A percentile compares a stretch with the other conserved stretches of the same genome.
These are phyloP conservation scores for Globia sparganii DNA, from an alignment of 2,888 invertebrate genomes.

Conservation along the genomic window DNA sequence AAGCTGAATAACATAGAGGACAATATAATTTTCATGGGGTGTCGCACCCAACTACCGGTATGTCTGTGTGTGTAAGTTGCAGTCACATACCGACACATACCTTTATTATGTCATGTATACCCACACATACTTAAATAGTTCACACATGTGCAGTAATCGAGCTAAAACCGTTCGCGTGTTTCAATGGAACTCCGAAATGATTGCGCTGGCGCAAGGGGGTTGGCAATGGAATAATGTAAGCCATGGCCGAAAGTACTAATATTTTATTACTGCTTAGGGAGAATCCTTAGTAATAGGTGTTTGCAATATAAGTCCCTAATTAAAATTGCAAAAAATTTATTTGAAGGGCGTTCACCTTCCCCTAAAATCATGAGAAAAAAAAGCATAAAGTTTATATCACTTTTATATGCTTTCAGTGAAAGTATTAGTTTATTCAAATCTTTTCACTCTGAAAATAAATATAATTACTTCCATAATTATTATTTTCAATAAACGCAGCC, in stretches of 20 bases:
- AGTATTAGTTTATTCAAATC: background rate
- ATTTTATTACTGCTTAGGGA: background rate
- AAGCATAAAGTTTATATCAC: background rate
- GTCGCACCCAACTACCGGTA: slow-evolving; percentile 76
- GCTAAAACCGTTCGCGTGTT: slow-evolving; percentile 78
- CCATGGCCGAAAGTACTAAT: slow-evolving; percentile 1
- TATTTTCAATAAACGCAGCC: background rate
- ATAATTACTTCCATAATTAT: background rate
- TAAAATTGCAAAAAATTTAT: background rate
- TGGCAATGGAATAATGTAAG: slow-evolving; percentile 48
- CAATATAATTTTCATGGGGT: slow-evolving; percentile 82
- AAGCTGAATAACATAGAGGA: slow-evolving; percentile 64
- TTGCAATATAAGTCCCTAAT: background rate
- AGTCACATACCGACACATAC: slow-evolving; percentile 54
- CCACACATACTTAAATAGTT: slow-evolving; percentile 41
- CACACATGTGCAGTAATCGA: slow-evolving; percentile 68
- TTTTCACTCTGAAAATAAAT: background rate
- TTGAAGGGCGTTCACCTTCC: background rate
- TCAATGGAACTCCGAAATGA: slow-evolving; percentile 73
- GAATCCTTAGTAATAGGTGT: background rate
- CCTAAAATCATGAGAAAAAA: background rate
- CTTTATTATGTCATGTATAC: slow-evolving; percentile 47
- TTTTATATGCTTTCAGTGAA: background rate
- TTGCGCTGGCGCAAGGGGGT: slow-evolving; percentile 59
- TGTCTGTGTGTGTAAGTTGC: slow-evolving; percentile 70